Evolutionary conservation across 2,797 vertebrate species (phyloP), one percentile per base, ranked within the genome.

Genomic region (Rhabdomys pumilio): DNA sequence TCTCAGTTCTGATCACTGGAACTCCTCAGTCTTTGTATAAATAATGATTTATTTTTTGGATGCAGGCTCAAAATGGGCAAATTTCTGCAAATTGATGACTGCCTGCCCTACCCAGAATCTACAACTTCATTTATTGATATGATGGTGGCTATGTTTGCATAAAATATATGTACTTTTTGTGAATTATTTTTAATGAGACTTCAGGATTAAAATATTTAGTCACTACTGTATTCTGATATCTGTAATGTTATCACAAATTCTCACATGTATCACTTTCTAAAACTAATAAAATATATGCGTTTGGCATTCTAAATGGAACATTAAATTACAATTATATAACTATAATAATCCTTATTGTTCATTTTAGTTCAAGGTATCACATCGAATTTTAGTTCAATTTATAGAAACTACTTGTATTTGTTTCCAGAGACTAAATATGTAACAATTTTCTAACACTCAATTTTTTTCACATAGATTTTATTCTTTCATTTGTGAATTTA

Each of bases 21-120:
- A 91, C 29, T 53, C 90, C 83, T 92, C 61, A 89, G n/a, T 94
- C 14, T 84, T 85, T 73, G 1, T 84, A 55, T 76, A 94, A 89
- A 85, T 84, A 50, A 55, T 91, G 47, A 94, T 89, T n/a, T 34
- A n/a, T 17, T 69, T 67, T n/a, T 72, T 95, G 87, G 26, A 65
- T 94, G 72, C 34, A 92, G 15, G 31, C 29, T 91, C 13, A 81
- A 94, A 91, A 31, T 41, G 34, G 44, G 20, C 13, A 90, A 90
- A 90, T 95, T 80, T 26, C 26, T 96, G 76, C 34, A 50, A 93
- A 79, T 90, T 90, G 88, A 79, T 69, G 29, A 72, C 0, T 76
- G 31, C 9, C 8, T 85, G 5, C 17, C 81, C 57, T 55, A 59
- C 26, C 2, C 7, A 93, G 34, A 4, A 4, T 77, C 31, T 88